Conservation (phyloP, 2,113 vertebrate genomes). For the Phalacrocorax carbo region DNA sequence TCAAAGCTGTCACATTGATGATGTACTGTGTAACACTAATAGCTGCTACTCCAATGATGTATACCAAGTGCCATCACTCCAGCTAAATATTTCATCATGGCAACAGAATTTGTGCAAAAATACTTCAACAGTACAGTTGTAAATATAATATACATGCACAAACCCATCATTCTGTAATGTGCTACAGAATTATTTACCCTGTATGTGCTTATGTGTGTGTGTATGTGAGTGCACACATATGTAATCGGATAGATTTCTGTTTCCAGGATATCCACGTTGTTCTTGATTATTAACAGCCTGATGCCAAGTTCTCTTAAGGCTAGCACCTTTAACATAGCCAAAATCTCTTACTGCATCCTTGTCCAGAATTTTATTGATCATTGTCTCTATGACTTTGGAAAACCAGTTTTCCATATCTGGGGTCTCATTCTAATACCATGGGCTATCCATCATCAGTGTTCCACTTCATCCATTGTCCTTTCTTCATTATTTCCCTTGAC, state of each 20-base stretch:
- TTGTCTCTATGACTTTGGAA: not conserved
- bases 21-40: slow-evolving; percentile 62
- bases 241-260: not conserved
- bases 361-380: not conserved
- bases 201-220: not conserved
- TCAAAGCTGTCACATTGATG: slow-evolving; percentile 58
- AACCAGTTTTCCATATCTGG: not conserved
- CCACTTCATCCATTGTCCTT: not conserved
- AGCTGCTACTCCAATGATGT: slow-evolving; percentile 66
- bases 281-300: not conserved
- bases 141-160: slow-evolving; percentile 30
- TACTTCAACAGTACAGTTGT: slow-evolving; percentile 13
- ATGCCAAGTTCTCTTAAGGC: not conserved
- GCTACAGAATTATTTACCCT: not conserved
- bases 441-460: not conserved
- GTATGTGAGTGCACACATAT: accelerated
- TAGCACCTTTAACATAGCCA: not conserved
- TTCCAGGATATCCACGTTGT: not conserved
- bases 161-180: not conserved
- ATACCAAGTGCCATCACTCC: slow-evolving; percentile 42
- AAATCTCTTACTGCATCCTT: not conserved
- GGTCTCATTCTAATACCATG: not conserved
- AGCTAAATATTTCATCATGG: slow-evolving; percentile 54
- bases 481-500: not conserved
- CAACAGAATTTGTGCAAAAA: slow-evolving; percentile 6